Conservation (phyloP, 2,797 vertebrate genomes). For the Myotis findleyi region DNA sequence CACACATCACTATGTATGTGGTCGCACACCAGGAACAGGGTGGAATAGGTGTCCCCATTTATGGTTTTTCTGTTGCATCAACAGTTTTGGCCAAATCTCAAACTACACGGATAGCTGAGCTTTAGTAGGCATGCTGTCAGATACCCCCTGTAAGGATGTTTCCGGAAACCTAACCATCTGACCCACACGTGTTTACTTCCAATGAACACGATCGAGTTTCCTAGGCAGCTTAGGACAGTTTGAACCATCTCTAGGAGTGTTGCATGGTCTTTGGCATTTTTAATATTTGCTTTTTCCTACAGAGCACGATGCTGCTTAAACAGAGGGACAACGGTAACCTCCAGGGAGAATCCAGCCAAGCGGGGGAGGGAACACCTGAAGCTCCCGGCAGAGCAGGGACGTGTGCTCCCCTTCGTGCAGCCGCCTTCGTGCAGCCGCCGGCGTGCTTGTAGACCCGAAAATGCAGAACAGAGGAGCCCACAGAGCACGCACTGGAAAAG, state of each 20-base stretch:
- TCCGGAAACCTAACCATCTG: neutral
- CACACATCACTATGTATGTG: neutral
- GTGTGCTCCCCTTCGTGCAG: neutral
- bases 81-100: neutral
- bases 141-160: neutral
- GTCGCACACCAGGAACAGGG: neutral
- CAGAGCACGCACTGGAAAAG: neutral
- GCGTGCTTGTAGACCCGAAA: fast-evolving
- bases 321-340: neutral
- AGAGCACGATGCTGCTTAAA: neutral
- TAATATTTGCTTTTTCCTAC: neutral
- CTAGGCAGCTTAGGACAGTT: neutral
- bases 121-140: neutral
- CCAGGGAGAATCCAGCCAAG: neutral
- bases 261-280: neutral
- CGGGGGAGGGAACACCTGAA: neutral
- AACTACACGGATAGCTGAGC: neutral
- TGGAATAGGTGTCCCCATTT: neutral
- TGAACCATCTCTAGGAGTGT: neutral
- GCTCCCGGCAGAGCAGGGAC: fast-evolving
- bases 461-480: neutral
- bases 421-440: neutral
- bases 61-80: neutral
- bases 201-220: neutral
- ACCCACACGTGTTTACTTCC: neutral